A percentile compares a stretch with the other conserved stretches of the same genome.
Conservation (phyloP, 1,140 invertebrate genomes). For the Aphis craccivora region DNA sequence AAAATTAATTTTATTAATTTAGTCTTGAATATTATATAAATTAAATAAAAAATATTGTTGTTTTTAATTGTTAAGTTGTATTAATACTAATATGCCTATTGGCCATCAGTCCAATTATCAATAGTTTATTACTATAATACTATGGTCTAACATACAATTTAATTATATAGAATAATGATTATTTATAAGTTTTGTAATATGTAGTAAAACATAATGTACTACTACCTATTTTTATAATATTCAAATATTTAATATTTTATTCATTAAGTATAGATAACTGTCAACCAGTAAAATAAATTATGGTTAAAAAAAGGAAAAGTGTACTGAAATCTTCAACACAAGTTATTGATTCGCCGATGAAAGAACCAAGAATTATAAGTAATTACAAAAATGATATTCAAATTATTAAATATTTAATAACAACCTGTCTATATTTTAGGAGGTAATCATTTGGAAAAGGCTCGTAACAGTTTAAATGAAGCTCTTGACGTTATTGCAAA, state of each 20-base stretch:
- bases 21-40: no score
- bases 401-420: not conserved
- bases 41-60: no score
- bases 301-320: constrained; percentile 55
- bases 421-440: not conserved
- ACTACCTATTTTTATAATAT: not conserved
- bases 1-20: no score
- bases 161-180: not conserved
- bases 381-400: not conserved
- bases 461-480: constrained; percentile 52
- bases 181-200: not conserved
- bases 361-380: constrained; percentile 53
- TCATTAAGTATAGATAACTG: not conserved
- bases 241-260: not conserved
- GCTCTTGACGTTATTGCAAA: constrained; percentile 39
- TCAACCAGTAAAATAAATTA: not conserved
- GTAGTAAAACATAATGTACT: not conserved
- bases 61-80: no score
- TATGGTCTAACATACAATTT: no score
- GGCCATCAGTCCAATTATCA: no score
- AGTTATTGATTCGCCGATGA: constrained; percentile 49
- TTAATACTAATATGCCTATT: no score
- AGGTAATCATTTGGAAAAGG: constrained; percentile 53
- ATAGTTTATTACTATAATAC: no score
- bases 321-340: constrained; percentile 31